Evolutionary conservation across 2,113 vertebrate genomes (phyloP).

Genomic region (Pelmatolapia mariae): DNA sequence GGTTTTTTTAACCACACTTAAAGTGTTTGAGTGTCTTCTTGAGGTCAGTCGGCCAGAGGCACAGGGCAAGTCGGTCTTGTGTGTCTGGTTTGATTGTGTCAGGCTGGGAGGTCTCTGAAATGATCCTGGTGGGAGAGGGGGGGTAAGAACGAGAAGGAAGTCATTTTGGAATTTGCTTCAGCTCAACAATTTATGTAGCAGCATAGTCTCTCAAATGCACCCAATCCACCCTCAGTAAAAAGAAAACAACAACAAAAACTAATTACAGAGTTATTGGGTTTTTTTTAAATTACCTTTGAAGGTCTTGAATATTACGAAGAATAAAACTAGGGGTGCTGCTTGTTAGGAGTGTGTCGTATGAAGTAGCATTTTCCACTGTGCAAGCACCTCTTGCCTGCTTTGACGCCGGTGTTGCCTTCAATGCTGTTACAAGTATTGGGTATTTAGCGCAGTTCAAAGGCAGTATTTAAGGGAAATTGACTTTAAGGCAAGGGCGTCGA

Average conservation of each 20-base stretch:
- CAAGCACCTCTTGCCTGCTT: background rate
- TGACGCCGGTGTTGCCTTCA: background rate
- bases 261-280: fast-evolving
- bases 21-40: background rate
- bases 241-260: background rate
- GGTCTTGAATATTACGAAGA: background rate
- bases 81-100: background rate
- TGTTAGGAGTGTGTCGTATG: background rate
- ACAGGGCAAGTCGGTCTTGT: background rate
- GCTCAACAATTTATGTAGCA: background rate
- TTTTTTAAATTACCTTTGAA: background rate
- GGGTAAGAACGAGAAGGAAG: background rate
- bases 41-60: background rate
- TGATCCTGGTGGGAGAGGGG: background rate
- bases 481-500: background rate
- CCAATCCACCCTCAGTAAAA: background rate
- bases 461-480: background rate
- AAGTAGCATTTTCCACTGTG: slow-evolving; percentile 1
- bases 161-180: background rate
- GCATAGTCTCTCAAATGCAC: background rate
- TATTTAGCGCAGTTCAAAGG: background rate
- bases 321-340: background rate
- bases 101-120: background rate
- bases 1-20: background rate
- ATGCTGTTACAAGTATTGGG: background rate